These are phyloP conservation scores for Hemicrepidius hirtus DNA, from an alignment of 2,888 invertebrate species.

Conservation along the genomic window DNA sequence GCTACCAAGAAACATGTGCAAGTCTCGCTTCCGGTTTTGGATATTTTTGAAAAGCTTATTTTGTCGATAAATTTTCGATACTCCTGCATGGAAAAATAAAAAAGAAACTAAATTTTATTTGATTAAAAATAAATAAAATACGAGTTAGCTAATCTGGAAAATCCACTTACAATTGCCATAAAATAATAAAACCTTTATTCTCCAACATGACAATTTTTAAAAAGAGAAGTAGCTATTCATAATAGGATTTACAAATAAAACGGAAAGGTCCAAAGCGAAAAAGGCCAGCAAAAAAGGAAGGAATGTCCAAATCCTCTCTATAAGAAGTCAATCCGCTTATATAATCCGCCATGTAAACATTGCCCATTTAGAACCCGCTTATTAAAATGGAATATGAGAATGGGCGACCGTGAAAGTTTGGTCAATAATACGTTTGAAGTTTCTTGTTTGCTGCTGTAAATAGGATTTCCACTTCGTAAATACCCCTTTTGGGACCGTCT, in stretches of 20 bases:
- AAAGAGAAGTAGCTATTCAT: not conserved
- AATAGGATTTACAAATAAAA: conserved; percentile 37
- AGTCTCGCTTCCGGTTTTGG: too few species aligned
- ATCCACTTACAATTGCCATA: too few species aligned
- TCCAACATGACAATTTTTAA: not conserved
- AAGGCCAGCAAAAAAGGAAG: conserved; percentile 15
- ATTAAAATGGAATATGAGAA: conserved; percentile 50
- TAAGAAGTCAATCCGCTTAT: conserved; percentile 50
- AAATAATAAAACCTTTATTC: too few species aligned
- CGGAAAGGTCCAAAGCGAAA: conserved; percentile 15
- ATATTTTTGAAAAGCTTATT: too few species aligned
- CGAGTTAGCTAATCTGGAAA: too few species aligned
- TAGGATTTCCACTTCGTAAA: conserved; percentile 51
- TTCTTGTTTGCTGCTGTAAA: conserved; percentile 50
- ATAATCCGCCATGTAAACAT: conserved; percentile 48
- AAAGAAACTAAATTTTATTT: too few species aligned
- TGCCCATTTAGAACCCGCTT: conserved; percentile 31
- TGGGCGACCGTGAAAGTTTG: conserved; percentile 59
- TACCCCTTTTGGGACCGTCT: conserved; percentile 41
- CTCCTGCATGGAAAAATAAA: too few species aligned
- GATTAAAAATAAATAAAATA: too few species aligned
- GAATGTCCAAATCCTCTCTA: conserved; percentile 28
- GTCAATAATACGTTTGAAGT: conserved; percentile 59
- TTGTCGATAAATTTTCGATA: too few species aligned
- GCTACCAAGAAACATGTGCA: too few species aligned